A percentile compares a stretch with the other conserved stretches of the same genome.
These are phyloP conservation scores for Delia radicum DNA, from an alignment of 1,140 invertebrate species.

Conservation along the genomic window DNA sequence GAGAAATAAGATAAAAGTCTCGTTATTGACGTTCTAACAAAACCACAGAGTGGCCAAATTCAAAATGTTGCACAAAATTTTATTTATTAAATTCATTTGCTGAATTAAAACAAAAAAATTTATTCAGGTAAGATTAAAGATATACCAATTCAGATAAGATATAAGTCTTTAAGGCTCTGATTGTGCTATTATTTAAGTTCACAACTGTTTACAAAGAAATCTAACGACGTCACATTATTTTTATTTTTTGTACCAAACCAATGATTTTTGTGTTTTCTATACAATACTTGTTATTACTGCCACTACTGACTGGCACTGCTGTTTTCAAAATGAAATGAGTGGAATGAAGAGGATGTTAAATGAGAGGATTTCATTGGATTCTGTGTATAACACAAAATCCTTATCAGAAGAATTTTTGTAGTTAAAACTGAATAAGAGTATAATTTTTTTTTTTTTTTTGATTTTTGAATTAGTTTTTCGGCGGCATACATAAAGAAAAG, in stretches of 20 bases:
- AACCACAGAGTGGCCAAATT: no score
- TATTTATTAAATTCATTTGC: no score
- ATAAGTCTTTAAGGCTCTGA: no score
- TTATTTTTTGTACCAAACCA: background rate
- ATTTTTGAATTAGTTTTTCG: conserved; percentile 9
- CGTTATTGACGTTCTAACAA: no score
- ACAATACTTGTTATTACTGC: background rate
- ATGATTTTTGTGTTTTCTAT: background rate
- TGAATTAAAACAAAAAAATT: no score
- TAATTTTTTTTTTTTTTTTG: background rate
- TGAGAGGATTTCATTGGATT: background rate
- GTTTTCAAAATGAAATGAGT: background rate
- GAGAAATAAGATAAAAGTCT: no score
- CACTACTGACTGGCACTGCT: background rate
- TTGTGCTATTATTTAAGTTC: no score
- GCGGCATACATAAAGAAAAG: conserved; percentile 19
- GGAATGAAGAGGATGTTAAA: background rate
- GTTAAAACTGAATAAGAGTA: background rate
- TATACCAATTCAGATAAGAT: no score
- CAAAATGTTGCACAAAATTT: no score
- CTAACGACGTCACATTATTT: no score
- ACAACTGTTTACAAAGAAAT: no score
- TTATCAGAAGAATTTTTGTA: background rate
- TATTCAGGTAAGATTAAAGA: no score
- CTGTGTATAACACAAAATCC: background rate